Evolutionary conservation across 2,888 invertebrate species (phyloP).

Genomic region (Iselma pallidipennis): DNA sequence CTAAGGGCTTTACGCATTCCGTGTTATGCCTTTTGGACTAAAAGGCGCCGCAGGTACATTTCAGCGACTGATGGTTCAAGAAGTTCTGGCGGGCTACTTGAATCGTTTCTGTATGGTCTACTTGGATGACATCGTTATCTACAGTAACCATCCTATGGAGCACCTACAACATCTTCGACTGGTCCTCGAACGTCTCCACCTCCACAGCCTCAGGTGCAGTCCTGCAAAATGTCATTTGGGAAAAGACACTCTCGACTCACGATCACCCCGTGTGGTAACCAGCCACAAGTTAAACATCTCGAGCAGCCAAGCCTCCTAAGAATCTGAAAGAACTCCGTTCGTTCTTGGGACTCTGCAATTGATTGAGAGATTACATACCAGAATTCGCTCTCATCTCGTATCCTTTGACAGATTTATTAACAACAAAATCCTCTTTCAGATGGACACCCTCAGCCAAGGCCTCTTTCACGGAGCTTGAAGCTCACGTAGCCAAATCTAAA

Average conservation of each 20-base stretch:
- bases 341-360: background rate
- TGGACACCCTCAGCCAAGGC: constrained; percentile 4
- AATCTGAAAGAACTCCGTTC: background rate
- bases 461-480: constrained; percentile 9
- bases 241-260: too few species aligned
- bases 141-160: background rate
- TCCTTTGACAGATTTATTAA: too few species aligned
- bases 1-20: constrained; percentile 3
- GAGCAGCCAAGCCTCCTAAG: background rate
- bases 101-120: background rate
- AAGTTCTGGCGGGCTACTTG: constrained; percentile 4
- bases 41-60: constrained; percentile 3
- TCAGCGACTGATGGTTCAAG: background rate
- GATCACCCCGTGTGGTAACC: background rate
- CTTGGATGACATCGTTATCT: constrained; percentile 5
- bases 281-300: background rate
- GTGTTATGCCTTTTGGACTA: constrained; percentile 4
- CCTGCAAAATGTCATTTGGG: background rate
- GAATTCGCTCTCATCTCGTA: background rate
- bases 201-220: background rate
- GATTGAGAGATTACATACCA: background rate
- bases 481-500: too few species aligned
- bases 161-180: background rate
- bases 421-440: background rate
- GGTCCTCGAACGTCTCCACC: constrained; percentile 2